Conservation (phyloP, 2,797 vertebrate species). For the Cygnus olor region DNA sequence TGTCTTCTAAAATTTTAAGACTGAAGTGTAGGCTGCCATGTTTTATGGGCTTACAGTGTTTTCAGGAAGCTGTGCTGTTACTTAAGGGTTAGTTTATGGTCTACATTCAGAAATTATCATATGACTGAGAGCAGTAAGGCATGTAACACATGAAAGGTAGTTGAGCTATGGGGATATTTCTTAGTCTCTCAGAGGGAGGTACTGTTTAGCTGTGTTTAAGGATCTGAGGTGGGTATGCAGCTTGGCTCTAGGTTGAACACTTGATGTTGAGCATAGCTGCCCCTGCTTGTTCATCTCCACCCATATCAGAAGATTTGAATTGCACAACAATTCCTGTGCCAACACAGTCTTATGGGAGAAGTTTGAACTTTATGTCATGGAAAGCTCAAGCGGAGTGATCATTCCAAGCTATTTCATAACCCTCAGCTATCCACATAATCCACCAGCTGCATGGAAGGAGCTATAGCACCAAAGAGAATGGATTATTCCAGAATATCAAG, state of each 20-base stretch:
- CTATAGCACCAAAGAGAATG: background rate
- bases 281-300: background rate
- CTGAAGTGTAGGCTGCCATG: background rate
- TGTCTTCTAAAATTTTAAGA: background rate
- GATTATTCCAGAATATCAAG: constrained; percentile 14
- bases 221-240: background rate
- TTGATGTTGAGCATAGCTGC: background rate
- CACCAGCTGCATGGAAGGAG: background rate
- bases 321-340: background rate
- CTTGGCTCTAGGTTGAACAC: background rate
- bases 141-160: background rate
- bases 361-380: background rate
- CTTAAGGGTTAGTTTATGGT: background rate
- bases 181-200: background rate
- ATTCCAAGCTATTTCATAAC: constrained; percentile 30
- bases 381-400: constrained; percentile 1
- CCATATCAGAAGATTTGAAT: background rate
- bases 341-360: background rate
- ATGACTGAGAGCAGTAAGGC: background rate
- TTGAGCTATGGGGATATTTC: background rate
- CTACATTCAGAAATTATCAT: background rate
- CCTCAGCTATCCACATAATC: background rate
- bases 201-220: background rate
- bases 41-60: background rate
- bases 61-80: background rate